Conservation (phyloP, 2,797 vertebrate genomes). For the Columba guinea region DNA sequence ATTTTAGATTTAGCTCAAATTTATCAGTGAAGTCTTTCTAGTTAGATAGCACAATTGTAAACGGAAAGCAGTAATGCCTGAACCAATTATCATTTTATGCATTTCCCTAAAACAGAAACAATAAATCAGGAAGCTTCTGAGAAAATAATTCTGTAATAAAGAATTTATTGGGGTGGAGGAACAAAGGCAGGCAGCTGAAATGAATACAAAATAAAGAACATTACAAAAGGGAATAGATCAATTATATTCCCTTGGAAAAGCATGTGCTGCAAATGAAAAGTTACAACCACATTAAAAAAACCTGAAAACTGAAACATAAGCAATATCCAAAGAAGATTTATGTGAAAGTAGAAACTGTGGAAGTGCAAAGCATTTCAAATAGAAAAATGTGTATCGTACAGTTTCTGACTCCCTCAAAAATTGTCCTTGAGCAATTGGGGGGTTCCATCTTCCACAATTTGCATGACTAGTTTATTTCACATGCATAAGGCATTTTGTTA, state of each 20-base stretch:
- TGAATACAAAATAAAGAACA: conserved; percentile 11
- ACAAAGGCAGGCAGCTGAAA: background rate
- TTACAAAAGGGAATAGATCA: background rate
- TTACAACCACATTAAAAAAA: conserved; percentile 1
- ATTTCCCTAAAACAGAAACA: conserved; percentile 12
- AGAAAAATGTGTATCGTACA: background rate
- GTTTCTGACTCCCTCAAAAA: background rate
- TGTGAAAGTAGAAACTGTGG: background rate
- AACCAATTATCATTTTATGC: background rate
- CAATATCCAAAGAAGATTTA: background rate
- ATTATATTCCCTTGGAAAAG: background rate
- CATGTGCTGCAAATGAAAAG: background rate
- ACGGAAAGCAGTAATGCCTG: background rate
- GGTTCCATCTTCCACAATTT: background rate
- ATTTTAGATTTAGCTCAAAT: background rate
- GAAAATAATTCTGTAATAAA: conserved; percentile 9
- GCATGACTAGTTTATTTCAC: background rate
- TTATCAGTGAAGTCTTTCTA: background rate
- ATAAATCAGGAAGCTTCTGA: background rate
- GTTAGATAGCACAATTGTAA: background rate
- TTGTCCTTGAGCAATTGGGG: background rate
- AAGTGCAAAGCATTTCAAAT: background rate
- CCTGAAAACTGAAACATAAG: background rate
- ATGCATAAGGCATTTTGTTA: background rate
- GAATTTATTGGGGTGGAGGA: background rate